Percentiles rank a stretch among this genome's conserved stretches.
These are phyloP conservation scores for Percopsis transmontana DNA, from an alignment of 2,113 vertebrate genomes.

Conservation along the genomic window DNA sequence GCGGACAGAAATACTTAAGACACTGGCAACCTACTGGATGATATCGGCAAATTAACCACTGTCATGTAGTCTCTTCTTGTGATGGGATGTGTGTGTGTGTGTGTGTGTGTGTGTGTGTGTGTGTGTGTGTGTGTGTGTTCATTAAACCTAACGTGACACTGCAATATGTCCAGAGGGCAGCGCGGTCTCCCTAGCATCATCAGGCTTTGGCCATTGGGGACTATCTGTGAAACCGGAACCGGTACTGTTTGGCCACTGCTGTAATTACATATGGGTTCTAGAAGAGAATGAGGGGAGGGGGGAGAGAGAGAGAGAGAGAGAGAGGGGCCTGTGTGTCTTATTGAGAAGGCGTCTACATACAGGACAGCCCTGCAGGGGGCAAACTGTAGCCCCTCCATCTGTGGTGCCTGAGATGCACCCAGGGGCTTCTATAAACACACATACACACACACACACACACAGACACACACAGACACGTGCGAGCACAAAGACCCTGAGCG, in stretches of 20 bases:
- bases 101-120: too few species aligned
- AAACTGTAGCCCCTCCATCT: constrained; percentile 55
- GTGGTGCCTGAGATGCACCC: constrained; percentile 41
- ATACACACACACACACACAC: constrained; percentile 1
- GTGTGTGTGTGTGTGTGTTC: background rate
- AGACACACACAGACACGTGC: background rate
- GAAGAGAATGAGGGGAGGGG: background rate
- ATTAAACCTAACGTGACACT: background rate
- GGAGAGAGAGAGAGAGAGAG: background rate
- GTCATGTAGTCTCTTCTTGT: too few species aligned
- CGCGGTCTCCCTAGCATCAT: background rate
- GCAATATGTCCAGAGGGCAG: background rate
- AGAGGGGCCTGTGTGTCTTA: constrained; percentile 23
- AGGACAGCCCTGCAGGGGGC: constrained; percentile 61
- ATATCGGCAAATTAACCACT: too few species aligned
- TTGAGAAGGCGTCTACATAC: constrained; percentile 38
- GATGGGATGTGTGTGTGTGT: too few species aligned
- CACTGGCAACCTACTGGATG: too few species aligned
- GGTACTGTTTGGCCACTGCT: background rate
- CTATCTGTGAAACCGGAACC: background rate
- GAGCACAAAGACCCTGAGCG: background rate
- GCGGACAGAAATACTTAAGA: too few species aligned
- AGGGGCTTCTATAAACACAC: constrained; percentile 5
- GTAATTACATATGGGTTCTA: background rate
- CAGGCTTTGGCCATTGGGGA: too few species aligned